A percentile compares a stretch with the other conserved stretches of the same genome.
Evolutionary conservation across 2,113 vertebrate species (phyloP).

Genomic region (Apodemus sylvaticus): DNA sequence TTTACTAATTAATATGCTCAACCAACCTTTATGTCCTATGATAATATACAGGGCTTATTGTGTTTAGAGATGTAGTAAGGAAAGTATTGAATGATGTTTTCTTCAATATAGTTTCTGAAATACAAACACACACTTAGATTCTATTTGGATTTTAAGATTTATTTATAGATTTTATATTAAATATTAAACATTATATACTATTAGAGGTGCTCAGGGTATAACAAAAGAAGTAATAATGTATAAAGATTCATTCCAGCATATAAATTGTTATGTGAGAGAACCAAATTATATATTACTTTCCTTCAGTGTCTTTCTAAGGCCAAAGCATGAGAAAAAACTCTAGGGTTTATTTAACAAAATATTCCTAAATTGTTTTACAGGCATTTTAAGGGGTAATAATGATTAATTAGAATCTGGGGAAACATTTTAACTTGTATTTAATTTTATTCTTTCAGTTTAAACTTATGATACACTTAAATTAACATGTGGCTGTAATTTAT

Average conservation of each 20-base stretch:
- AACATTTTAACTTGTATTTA: not conserved
- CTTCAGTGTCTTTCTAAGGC: not conserved
- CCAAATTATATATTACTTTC: constrained; percentile 34
- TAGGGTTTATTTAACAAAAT: not conserved
- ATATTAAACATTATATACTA: not conserved
- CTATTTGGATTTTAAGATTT: not conserved
- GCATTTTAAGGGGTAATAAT: not conserved
- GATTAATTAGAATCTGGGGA: not conserved
- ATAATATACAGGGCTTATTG: not conserved
- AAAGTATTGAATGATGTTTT: constrained; percentile 10
- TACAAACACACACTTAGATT: not conserved
- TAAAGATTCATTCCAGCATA: not conserved
- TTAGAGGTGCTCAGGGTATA: not conserved
- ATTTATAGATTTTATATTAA: not conserved
- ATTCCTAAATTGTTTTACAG: not conserved
- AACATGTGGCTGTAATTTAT: not conserved
- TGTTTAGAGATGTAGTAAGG: not conserved
- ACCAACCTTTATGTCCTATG: not conserved
- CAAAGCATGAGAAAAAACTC: not conserved
- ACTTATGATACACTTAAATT: not conserved
- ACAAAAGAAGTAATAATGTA: not conserved
- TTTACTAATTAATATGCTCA: constrained; percentile 41
- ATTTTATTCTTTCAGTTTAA: not conserved
- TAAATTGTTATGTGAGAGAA: not conserved
- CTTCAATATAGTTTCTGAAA: not conserved